Base-by-base conservation (phyloP, 2,113 vertebrate species). In the Urocolius indicus region DNA sequence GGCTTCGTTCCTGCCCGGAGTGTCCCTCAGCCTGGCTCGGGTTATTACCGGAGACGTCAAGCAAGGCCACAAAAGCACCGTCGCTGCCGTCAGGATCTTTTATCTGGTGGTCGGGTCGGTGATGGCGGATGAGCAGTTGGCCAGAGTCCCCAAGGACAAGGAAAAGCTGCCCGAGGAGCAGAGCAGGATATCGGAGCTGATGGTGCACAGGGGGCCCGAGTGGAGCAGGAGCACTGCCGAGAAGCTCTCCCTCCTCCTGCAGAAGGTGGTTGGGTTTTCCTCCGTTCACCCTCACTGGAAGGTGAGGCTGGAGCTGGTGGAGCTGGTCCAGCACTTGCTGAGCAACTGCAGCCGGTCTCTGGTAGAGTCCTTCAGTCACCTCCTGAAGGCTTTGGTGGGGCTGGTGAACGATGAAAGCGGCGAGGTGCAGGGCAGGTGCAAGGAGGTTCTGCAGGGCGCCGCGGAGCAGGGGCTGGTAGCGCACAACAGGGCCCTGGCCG, bases 1-100 rank as follows among this genome's bases (percentile, higher is more conserved):
- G 94, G 99, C 99, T 36, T 99, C 99, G 9, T 99, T 99, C 93
- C 90, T 99, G 89, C 99, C 99, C 3, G 99, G 99, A n/a, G 97
- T 99, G 83, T 98, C 98, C n/a, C 96, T 96, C 9, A 63, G 98
- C 0, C 89, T 99, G 41, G 96, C 98, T 72, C 98, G 98, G 73
- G 91, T 99, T 48, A 98, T 99, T 61, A 98, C 98, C 4, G 99
- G 98, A 81, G 99, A 99, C 63, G 79, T 98, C 61, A 99, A 98
- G 89, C 99, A 99, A 96, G 99, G 99, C 29, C 98, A 99, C 65
- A 95, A 83, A 61, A 73, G 99, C 41, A 97, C 98, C 0, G 94
- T 98, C 26, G 96, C 87, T 85, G 99, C 99, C 49, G 96, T 99
- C 32, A 98, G 97, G 91, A 94, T 99, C 71, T 99, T 99, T 96